Evolutionary conservation across 30 jellyfish, hydroid and myxozoan genomes (phyloP).

Genomic region (Turritopsis dohrnii): DNA sequence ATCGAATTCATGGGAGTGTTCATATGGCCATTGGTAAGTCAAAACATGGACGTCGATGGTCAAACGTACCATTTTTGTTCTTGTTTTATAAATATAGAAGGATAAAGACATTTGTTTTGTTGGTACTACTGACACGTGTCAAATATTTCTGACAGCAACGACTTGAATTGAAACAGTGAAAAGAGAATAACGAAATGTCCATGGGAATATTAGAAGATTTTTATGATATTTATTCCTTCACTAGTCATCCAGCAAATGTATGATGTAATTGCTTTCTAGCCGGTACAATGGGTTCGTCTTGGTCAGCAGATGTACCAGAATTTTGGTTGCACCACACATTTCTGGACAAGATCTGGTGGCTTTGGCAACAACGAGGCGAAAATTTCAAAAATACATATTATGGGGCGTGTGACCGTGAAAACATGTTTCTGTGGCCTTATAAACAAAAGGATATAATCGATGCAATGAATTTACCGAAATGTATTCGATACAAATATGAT

Average conservation of each 20-base stretch:
- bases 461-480: conserved; percentile 11
- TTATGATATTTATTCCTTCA: not conserved
- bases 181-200: no score
- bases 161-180: no score
- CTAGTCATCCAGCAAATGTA: not conserved
- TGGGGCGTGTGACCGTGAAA: not conserved
- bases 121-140: no score
- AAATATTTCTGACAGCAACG: no score
- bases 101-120: no score
- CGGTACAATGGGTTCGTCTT: conserved; percentile 8
- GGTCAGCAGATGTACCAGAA: conserved; percentile 10
- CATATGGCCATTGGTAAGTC: conserved; percentile 9
- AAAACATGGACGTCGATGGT: not conserved
- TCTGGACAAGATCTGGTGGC: conserved; percentile 14
- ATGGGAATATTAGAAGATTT: not conserved
- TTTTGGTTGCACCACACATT: conserved; percentile 11
- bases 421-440: conserved; percentile 14
- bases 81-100: no score
- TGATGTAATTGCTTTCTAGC: not conserved
- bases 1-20: conserved; percentile 11
- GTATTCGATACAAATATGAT: not conserved
- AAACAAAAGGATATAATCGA: conserved; percentile 2
- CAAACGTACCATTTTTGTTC: no score
- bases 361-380: conserved; percentile 4
- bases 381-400: not conserved